These are phyloP conservation scores for Sternarchorhynchus goeldii DNA, from an alignment of 2,797 vertebrate genomes.

Conservation along the genomic window DNA sequence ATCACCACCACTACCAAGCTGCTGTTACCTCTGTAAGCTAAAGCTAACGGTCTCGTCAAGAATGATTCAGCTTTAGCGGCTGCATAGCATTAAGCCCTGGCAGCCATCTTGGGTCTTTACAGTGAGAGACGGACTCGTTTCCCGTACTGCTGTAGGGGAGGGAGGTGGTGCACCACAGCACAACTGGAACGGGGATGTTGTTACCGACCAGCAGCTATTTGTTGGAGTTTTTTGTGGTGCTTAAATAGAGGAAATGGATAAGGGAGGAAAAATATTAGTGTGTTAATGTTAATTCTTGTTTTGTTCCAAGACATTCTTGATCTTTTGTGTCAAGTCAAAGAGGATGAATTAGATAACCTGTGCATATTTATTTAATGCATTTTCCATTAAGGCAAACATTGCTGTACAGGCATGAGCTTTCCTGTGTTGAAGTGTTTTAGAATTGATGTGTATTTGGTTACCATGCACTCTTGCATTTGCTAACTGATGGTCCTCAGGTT, in stretches of 20 bases:
- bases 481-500: conserved; percentile 9
- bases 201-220: conserved; percentile 35
- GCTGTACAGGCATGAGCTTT: neutral
- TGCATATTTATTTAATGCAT: no score
- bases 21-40: neutral
- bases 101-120: conserved; percentile 69
- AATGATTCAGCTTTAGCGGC: conserved; percentile 24
- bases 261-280: neutral
- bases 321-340: neutral
- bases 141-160: conserved; percentile 8
- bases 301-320: neutral
- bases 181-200: conserved; percentile 61
- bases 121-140: conserved; percentile 26
- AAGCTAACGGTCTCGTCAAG: conserved; percentile 9
- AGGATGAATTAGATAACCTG: no score
- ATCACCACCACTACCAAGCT: neutral
- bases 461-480: neutral
- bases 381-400: no score
- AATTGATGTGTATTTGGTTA: neutral
- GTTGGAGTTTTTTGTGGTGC: neutral
- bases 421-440: no score
- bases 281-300: neutral
- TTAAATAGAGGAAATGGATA: neutral
- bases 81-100: conserved; percentile 45
- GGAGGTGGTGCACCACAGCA: conserved; percentile 58